These are phyloP conservation scores for Andrena praecox DNA, from an alignment of 2,888 invertebrate species.

Conservation along the genomic window DNA sequence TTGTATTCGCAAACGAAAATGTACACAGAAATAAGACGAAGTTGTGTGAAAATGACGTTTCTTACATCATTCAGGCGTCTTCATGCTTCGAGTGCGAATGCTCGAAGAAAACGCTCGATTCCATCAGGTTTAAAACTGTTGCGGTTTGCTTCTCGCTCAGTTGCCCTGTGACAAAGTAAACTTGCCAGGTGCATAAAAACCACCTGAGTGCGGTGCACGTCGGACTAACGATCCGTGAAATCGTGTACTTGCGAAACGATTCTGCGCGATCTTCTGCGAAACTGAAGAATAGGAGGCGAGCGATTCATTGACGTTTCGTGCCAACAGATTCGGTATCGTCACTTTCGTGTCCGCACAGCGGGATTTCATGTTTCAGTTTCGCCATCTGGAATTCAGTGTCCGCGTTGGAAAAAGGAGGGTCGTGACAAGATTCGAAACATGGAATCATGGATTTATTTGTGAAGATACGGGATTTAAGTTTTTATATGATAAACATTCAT, in stretches of 20 bases:
- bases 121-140: slow-evolving; percentile 18
- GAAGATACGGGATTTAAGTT: too few species aligned
- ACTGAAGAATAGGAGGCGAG: slow-evolving; percentile 29
- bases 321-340: background rate
- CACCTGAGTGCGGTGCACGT: slow-evolving; percentile 21
- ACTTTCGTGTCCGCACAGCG: background rate
- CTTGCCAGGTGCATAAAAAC: slow-evolving; percentile 38
- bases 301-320: slow-evolving; percentile 8
- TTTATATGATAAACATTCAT: too few species aligned
- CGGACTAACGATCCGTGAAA: slow-evolving; percentile 51
- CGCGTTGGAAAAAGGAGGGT: too few species aligned
- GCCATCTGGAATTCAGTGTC: too few species aligned
- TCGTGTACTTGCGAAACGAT: slow-evolving; percentile 51
- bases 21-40: too few species aligned
- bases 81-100: too few species aligned
- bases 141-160: slow-evolving; percentile 12
- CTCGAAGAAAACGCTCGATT: background rate
- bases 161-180: slow-evolving; percentile 35
- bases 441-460: too few species aligned
- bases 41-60: too few species aligned
- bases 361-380: too few species aligned
- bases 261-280: slow-evolving; percentile 28
- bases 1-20: too few species aligned
- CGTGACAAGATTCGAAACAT: too few species aligned
- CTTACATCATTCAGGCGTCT: too few species aligned